Evolutionary conservation across 2,113 vertebrate genomes (phyloP).

Genomic region (Cnemophilus loriae): DNA sequence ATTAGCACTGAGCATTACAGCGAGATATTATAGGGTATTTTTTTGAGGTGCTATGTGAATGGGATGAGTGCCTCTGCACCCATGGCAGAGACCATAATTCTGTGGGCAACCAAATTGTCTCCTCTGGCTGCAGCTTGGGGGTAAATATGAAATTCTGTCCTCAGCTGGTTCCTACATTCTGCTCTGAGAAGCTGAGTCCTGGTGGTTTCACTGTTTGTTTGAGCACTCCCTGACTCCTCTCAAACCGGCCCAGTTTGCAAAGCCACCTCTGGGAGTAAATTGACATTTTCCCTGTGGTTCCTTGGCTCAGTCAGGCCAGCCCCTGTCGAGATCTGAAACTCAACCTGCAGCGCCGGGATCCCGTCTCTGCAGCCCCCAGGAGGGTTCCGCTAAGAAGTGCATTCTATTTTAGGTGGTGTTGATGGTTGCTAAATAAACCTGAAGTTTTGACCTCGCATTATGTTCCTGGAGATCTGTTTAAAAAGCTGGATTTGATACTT

Average conservation of each 20-base stretch:
- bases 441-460: neutral
- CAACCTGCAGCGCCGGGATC: neutral
- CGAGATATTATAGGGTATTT: rapidly evolving
- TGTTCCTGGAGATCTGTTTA: neutral
- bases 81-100: neutral
- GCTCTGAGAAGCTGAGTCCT: neutral
- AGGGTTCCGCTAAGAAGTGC: neutral
- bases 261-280: neutral
- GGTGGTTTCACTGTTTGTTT: neutral
- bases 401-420: neutral
- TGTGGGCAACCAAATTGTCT: neutral
- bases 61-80: neutral
- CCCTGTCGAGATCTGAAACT: neutral
- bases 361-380: neutral
- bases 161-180: neutral
- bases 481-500: neutral
- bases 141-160: neutral
- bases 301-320: neutral
- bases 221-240: neutral
- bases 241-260: neutral
- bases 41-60: neutral
- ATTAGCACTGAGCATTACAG: neutral
- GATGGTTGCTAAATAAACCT: neutral
- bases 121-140: neutral
- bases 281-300: neutral